Evolutionary conservation across 2,797 vertebrate species (phyloP).

Genomic region (Molossus alvarezi): DNA sequence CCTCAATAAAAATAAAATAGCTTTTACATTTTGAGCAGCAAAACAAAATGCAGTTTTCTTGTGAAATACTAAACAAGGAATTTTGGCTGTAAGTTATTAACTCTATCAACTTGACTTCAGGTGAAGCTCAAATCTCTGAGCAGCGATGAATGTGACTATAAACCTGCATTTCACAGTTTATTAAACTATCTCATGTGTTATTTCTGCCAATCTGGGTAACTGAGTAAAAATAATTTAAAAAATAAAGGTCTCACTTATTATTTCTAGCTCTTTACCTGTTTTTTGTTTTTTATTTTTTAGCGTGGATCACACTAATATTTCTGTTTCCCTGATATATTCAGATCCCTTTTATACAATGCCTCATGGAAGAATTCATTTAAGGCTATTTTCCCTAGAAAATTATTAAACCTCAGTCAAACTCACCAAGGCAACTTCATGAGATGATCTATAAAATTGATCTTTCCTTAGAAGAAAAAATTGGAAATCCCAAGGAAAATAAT

Average conservation of each 20-base stretch:
- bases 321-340: neutral
- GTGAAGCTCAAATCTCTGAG: neutral
- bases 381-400: constrained; percentile 37
- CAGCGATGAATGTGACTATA: neutral
- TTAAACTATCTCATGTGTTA: neutral
- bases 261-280: constrained; percentile 42
- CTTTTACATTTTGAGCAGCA: neutral
- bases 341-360: neutral
- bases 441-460: constrained; percentile 68
- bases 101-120: neutral
- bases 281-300: neutral
- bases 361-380: constrained; percentile 44
- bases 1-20: neutral
- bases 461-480: constrained; percentile 56
- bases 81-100: neutral
- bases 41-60: constrained; percentile 37
- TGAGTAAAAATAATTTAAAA: neutral
- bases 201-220: neutral
- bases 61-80: neutral
- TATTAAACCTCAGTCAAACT: constrained; percentile 59
- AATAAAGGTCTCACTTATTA: neutral
- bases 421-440: neutral
- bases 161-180: neutral
- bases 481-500: constrained; percentile 62
- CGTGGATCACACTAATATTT: neutral